Evolutionary conservation across 1,140 invertebrate genomes (phyloP).

Genomic region (Liolophura sinensis): DNA sequence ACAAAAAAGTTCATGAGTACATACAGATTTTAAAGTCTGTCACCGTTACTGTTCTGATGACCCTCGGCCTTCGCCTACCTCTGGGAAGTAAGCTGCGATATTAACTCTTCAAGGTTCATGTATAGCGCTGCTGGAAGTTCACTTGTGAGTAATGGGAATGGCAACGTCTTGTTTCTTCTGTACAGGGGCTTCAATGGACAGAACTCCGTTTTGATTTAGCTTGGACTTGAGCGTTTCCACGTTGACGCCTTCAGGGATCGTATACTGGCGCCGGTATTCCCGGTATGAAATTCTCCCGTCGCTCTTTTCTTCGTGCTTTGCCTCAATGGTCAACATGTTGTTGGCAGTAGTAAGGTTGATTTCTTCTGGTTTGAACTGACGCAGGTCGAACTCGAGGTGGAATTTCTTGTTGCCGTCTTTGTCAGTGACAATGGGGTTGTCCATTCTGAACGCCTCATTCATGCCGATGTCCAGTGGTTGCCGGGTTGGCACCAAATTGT

Average conservation of each 20-base stretch:
- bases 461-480: background rate
- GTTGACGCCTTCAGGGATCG: constrained; percentile 56
- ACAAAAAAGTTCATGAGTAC: too few relatives aligned
- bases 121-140: too few relatives aligned
- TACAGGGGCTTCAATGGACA: constrained; percentile 63
- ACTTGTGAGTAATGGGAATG: too few relatives aligned
- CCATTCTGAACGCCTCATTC: constrained; percentile 44
- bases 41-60: too few relatives aligned
- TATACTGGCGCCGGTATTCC: constrained; percentile 66
- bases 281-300: constrained; percentile 74
- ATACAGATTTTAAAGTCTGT: too few relatives aligned
- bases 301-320: constrained; percentile 79
- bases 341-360: constrained; percentile 87
- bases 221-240: constrained; percentile 48
- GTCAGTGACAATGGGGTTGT: constrained; percentile 40
- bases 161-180: too few relatives aligned
- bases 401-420: constrained; percentile 37
- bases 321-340: constrained; percentile 77
- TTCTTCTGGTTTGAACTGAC: constrained; percentile 83
- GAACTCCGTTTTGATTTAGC: constrained; percentile 44
- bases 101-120: too few relatives aligned
- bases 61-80: too few relatives aligned
- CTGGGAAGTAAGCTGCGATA: too few relatives aligned
- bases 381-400: constrained; percentile 70
- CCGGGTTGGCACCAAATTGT: background rate